These are phyloP conservation scores for Sepiola atlantica DNA, from an alignment of 2,888 invertebrate species.

Conservation along the genomic window DNA sequence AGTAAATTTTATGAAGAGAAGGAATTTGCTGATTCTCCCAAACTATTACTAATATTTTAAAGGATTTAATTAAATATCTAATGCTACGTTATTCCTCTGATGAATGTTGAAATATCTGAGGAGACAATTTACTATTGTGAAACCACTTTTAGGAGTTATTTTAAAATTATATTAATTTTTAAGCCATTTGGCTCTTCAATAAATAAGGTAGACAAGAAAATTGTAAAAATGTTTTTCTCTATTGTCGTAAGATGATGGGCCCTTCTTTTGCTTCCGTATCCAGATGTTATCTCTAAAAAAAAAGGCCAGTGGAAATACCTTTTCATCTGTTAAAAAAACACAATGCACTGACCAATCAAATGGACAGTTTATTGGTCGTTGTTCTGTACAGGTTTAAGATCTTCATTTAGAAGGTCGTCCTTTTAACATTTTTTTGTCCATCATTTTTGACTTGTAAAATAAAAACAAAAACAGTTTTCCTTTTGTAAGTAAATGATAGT, in stretches of 20 bases:
- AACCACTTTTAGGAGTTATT: no score
- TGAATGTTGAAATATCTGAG: no score
- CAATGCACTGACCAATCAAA: background rate
- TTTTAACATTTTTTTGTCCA: background rate
- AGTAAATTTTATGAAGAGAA: no score
- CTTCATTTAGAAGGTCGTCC: background rate
- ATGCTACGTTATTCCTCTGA: no score
- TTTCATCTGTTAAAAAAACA: background rate
- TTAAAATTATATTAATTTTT: no score
- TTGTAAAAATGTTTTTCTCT: background rate
- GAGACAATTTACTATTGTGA: no score
- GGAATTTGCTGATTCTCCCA: no score
- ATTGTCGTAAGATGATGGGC: background rate
- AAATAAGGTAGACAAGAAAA: no score
- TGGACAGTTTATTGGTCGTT: background rate
- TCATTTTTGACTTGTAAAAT: constrained; percentile 15
- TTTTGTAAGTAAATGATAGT: no score
- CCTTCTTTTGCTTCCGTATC: background rate
- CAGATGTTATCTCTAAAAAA: background rate
- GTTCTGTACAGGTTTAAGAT: background rate
- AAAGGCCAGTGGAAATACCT: background rate
- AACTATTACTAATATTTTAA: no score
- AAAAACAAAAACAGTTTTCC: background rate
- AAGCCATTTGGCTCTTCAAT: no score
- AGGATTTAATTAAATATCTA: no score